Percentiles rank a stretch among this genome's conserved stretches.
Evolutionary conservation across 37 sponge, comb jelly and placozoan species (phyloP).

Genomic region (Aphrocallistes beatrix): DNA sequence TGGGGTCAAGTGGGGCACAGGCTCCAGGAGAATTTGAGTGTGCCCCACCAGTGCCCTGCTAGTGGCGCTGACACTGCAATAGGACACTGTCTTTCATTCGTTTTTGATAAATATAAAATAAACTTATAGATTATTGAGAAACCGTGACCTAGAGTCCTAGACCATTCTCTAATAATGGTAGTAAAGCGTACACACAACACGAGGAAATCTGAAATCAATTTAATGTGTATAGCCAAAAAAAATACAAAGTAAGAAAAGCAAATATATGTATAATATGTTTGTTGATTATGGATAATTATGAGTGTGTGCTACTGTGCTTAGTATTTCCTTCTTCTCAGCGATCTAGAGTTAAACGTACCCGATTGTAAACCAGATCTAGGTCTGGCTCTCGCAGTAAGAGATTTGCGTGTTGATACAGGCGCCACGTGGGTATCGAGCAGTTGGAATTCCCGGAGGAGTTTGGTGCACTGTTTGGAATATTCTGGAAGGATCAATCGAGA

Average conservation of each 20-base stretch:
- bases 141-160: no score
- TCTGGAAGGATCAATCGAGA: background rate
- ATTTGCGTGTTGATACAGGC: background rate
- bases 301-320: background rate
- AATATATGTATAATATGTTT: no score
- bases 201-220: background rate
- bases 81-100: no score
- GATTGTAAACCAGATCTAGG: background rate
- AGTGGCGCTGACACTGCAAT: no score
- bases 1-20: no score
- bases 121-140: no score
- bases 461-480: constrained; percentile 1
- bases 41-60: no score
- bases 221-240: background rate
- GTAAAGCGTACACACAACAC: no score
- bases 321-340: background rate
- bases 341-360: background rate
- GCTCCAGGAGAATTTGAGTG: no score
- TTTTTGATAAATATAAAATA: no score
- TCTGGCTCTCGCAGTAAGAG: background rate
- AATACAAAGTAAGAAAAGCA: background rate
- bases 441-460: background rate
- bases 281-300: background rate
- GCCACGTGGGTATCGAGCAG: no score
- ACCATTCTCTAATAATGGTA: no score